These are phyloP conservation scores for Cecropterus lyciades DNA, from an alignment of 1,140 invertebrate species.

Conservation along the genomic window DNA sequence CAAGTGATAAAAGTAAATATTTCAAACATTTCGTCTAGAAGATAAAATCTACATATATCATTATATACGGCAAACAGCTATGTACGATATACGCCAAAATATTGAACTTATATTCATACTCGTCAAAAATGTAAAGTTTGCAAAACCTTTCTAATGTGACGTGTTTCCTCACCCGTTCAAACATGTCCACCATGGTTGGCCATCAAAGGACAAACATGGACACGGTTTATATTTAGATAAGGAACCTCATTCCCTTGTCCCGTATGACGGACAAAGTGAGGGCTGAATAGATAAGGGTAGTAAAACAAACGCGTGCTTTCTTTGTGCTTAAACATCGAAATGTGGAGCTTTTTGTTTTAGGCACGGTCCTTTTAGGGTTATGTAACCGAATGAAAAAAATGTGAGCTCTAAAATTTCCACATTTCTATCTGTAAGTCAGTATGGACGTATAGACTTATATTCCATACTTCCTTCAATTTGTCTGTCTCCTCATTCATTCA, in stretches of 20 bases:
- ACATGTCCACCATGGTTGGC: slow-evolving; percentile 41
- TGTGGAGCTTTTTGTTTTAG: slow-evolving; percentile 14
- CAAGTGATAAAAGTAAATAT: too few relatives aligned
- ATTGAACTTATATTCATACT: neutral
- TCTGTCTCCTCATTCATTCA: too few relatives aligned
- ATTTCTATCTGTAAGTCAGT: neutral
- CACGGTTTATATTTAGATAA: slow-evolving; percentile 61
- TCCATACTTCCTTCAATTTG: too few relatives aligned
- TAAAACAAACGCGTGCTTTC: slow-evolving; percentile 37
- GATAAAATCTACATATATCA: too few relatives aligned
- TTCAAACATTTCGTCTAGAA: too few relatives aligned
- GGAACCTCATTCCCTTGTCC: slow-evolving; percentile 43
- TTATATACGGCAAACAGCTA: too few relatives aligned
- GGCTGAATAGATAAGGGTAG: slow-evolving; percentile 59
- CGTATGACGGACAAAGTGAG: slow-evolving; percentile 50
- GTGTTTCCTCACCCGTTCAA: slow-evolving; percentile 9
- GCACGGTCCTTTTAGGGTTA: neutral
- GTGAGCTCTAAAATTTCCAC: neutral
- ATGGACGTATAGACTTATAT: too few relatives aligned
- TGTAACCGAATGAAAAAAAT: neutral
- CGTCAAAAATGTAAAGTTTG: neutral
- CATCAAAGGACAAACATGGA: slow-evolving; percentile 54
- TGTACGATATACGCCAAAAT: neutral
- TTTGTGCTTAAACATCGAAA: slow-evolving; percentile 33
- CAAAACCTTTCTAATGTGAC: neutral